Base-by-base conservation (phyloP, 2,797 vertebrate species). In the Mycteria americana region DNA sequence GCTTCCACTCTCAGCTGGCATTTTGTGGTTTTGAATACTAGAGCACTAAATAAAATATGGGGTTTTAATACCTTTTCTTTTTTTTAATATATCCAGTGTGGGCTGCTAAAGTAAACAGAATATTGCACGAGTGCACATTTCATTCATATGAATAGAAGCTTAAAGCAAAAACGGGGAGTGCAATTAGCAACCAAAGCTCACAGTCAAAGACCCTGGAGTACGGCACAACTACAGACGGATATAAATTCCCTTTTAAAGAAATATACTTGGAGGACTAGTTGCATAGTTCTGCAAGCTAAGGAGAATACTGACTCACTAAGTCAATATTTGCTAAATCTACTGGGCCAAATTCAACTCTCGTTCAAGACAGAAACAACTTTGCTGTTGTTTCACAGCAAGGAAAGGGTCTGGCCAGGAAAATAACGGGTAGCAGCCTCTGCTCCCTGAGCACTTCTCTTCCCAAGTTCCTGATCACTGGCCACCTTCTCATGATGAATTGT, bases 41-140 rank as follows among this genome's bases (percentile, higher is more conserved):
- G 50, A 96, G 62, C 78, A 77, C 87, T 92, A 92, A 95, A 89
- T 92, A 91, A 95, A 94, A 96, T 88, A 91, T 63, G 78, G 35
- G 9, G 45, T 0, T 77, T 96, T 89, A 93, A 94, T 94, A 84
- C 76, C 16, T 57, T 46, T 89, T 39, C 37, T 74, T 18, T 60
- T 51, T 28, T 17, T 54, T 12, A 56, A 91, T 78, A 59, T 68
- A 78, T 68, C 54, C 43, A 83, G 27, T 59, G 96, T 92, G 82
- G 93, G 94, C 69, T 91, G 87, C 93, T 95, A 95, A 96, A 95
- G 43, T 91, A 97, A 97, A 97, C 85, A 97, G 62, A 76, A 92
- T 88, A 74, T 53, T 93, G 91, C 89, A 94, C 1, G 27, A 95
- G 75, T 82, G 92, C 92, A 95, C 93, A 93, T 96, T 97, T 96